Evolutionary conservation across 2,888 invertebrate species (phyloP).

Genomic region (Lycaena phlaeas): DNA sequence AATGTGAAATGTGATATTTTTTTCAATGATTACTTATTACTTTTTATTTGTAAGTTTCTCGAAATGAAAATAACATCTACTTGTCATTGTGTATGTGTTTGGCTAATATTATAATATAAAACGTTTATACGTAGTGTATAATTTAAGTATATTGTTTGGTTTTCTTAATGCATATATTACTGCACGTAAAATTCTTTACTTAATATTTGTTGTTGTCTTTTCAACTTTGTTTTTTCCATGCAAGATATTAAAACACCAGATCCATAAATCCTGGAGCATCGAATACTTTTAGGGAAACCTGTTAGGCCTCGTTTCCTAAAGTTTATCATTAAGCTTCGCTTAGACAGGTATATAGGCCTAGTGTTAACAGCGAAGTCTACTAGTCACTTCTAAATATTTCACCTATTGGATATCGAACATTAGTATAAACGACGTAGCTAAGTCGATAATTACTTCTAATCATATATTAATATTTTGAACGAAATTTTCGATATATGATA

Average conservation of each 20-base stretch:
- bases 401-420: background rate
- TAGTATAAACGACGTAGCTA: background rate
- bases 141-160: no score
- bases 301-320: slow-evolving; percentile 6
- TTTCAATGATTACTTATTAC: no score
- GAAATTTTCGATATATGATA: background rate
- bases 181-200: no score
- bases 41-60: no score
- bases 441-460: slow-evolving; percentile 5
- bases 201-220: no score
- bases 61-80: no score
- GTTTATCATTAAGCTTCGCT: background rate
- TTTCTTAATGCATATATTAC: no score
- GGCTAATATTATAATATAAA: slow-evolving; percentile 1
- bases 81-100: background rate
- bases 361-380: slow-evolving; percentile 3
- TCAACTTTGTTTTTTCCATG: no score
- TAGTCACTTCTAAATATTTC: background rate
- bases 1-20: no score
- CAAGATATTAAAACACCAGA: no score
- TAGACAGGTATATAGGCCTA: slow-evolving; percentile 1
- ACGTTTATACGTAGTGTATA: background rate
- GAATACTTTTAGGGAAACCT: no score
- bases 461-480: background rate
- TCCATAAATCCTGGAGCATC: no score